These are phyloP conservation scores for Arge pagana DNA, from an alignment of 2,888 invertebrate genomes.

Conservation along the genomic window DNA sequence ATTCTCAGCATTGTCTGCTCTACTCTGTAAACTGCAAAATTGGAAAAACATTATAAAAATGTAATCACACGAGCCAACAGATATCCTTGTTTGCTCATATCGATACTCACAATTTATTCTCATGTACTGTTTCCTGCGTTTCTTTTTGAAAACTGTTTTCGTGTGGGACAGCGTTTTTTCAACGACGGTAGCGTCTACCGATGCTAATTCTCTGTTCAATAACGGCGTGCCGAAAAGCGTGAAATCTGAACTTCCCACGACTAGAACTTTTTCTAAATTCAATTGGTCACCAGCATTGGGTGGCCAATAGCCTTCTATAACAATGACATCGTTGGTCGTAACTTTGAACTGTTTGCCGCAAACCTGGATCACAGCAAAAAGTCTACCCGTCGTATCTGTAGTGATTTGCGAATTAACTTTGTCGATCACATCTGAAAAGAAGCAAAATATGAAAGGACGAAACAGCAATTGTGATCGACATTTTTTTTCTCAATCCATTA, in stretches of 20 bases:
- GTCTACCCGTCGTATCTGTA: conserved; percentile 63
- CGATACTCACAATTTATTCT: conserved; percentile 70
- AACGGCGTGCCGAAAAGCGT: conserved; percentile 81
- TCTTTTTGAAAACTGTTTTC: conserved; percentile 76
- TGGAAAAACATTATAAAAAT: conserved; percentile 30
- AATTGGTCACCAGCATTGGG: conserved; percentile 80
- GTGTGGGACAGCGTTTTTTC: conserved; percentile 84
- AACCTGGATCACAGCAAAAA: conserved; percentile 83
- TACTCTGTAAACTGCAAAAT: conserved; percentile 63
- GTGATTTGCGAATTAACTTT: conserved; percentile 69
- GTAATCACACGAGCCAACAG: neutral
- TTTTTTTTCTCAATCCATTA: too few relatives aligned
- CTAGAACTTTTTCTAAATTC: conserved; percentile 79
- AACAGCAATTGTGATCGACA: neutral
- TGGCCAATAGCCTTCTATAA: conserved; percentile 84
- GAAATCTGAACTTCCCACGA: conserved; percentile 80
- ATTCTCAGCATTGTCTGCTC: conserved; percentile 78
- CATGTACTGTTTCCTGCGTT: conserved; percentile 76
- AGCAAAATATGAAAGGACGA: neutral
- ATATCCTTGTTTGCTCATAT: conserved; percentile 1
- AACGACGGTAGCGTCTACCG: conserved; percentile 79
- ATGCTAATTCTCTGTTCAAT: conserved; percentile 73
- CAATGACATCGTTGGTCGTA: conserved; percentile 81
- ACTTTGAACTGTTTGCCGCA: conserved; percentile 85
- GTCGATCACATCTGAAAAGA: conserved; percentile 61